Evolutionary conservation across 1,140 invertebrate species (phyloP).

Genomic region (Paracyclopina nana): DNA sequence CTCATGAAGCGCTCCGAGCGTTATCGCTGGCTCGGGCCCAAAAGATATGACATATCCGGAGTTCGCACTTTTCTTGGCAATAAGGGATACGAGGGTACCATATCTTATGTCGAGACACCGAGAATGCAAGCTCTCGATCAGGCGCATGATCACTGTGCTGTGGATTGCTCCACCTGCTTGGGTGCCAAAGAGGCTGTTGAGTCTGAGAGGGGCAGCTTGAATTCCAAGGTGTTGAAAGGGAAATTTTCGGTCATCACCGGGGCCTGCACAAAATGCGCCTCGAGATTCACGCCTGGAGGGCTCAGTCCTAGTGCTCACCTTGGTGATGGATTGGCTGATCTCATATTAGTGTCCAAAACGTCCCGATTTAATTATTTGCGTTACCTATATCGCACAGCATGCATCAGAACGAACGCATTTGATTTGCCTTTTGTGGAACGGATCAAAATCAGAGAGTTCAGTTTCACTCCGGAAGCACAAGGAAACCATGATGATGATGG

Average conservation of each 20-base stretch:
- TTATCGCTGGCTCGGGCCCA: conserved; percentile 71
- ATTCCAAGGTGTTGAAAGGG: conserved; percentile 31
- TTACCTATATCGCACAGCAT: not conserved
- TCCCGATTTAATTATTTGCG: not conserved
- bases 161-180: conserved; percentile 18
- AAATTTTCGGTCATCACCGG: conserved; percentile 57
- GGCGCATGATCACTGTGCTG: conserved; percentile 17
- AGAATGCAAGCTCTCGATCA: no score
- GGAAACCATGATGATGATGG: not conserved
- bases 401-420: not conserved
- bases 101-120: no score
- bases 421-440: not conserved
- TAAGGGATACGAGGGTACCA: conserved; percentile 23
- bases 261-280: conserved; percentile 56
- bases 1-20: conserved; percentile 58
- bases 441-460: not conserved
- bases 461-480: not conserved
- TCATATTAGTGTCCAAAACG: not conserved
- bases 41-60: conserved; percentile 41
- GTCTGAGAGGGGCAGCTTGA: not conserved
- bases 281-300: conserved; percentile 47
- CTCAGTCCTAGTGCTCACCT: conserved; percentile 56
- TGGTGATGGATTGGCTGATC: conserved; percentile 22
- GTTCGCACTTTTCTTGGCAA: conserved; percentile 23
- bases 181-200: not conserved